Evolutionary conservation across 2,888 invertebrate genomes (phyloP), one percentile per base, ranked within the genome.

Genomic region (Colostygia pectinataria): DNA sequence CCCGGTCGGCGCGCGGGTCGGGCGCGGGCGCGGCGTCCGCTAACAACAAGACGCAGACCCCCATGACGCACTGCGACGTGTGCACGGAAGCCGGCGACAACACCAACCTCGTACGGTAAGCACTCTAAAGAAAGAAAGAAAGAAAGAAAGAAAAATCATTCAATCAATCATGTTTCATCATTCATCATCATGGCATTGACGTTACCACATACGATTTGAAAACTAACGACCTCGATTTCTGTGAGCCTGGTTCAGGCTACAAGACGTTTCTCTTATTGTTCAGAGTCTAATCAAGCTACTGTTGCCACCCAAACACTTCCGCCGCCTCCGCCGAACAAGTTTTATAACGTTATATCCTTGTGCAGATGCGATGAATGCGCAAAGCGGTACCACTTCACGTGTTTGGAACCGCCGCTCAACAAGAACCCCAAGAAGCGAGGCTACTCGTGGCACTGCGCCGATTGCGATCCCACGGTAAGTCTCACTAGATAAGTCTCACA

Each of bases 391-490:
- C 98, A 98, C 87, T 98, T 98, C 80, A 93, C 94, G 53, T 98
- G 98, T 81, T 91, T 98, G 68, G 96, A 97, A 81, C 98, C 98
- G 38, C 98, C 98, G 8, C 92, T 97, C 8, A 98, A 97, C 83
- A 97, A 97, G 81, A 95, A 97, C 51, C 98, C 98, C 0, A 98
- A 98, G 91, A 94, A 95, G 68, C 93, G 97, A 43, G 98, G 98
- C 23, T 98, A 98, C 78, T 96, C 96, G 8, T 98, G 98, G 98
- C 97, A 97, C 82, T 98, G 98, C 84, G 97, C 97, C 39, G 97
- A 97, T 80, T 98, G 98, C 91, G 98, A 98, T 91, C 96, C 96
- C 51, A 96, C 96, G 68, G 97, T 95, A 80, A 92, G 44, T 29
- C n/a, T n/a, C n/a, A n/a, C n/a, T n/a, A n/a, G n/a, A n/a, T n/a